phyloP scores from a whole-genome alignment of 2,113 vertebrate species.

The Dicerorhinus sumatrensis region DNA sequence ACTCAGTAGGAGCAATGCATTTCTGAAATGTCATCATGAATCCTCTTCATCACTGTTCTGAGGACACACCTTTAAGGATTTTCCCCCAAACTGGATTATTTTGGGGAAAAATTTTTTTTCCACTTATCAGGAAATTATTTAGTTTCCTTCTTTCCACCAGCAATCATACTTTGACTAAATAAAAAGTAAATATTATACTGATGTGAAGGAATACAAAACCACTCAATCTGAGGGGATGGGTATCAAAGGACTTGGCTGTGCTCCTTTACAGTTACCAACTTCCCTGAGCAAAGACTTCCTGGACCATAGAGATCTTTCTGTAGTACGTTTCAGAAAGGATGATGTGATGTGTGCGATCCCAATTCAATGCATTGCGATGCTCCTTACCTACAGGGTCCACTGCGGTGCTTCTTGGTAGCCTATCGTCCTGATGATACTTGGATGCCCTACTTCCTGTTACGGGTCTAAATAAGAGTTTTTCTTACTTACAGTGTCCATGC shows the following conservation, averaged over 20 bases:
- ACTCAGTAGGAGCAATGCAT: background rate
- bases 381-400: background rate
- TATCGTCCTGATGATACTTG: background rate
- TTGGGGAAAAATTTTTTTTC: background rate
- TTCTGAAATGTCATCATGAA: background rate
- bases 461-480: background rate
- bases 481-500: background rate
- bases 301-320: background rate
- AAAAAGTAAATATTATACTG: background rate
- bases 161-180: background rate
- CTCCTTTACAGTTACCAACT: background rate
- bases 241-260: background rate
- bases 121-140: background rate
- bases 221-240: background rate
- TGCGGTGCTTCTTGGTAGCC: background rate
- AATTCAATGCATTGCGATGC: background rate
- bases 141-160: background rate
- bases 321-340: background rate
- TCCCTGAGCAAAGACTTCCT: background rate
- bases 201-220: background rate
- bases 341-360: background rate
- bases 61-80: background rate
- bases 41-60: background rate
- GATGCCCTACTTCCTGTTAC: background rate
- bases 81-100: background rate